Conservation (phyloP, 64 coral and sea anemone genomes). For the Catalaphyllia jardinei region DNA sequence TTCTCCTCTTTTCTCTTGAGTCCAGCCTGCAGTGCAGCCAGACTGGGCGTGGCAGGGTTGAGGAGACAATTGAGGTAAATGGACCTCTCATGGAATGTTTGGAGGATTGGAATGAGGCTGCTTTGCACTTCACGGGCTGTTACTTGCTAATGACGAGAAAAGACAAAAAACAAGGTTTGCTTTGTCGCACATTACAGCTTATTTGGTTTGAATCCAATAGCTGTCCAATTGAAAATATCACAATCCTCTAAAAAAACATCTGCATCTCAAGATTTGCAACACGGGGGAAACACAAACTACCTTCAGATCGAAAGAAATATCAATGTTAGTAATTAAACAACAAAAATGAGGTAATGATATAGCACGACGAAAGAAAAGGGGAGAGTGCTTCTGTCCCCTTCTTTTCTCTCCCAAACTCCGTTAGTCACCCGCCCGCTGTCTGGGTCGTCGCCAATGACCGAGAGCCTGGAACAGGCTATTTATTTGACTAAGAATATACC, state of each 20-base stretch:
- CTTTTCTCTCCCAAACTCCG: no score
- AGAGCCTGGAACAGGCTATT: background rate
- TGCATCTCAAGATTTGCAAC: no score
- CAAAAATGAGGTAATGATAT: no score
- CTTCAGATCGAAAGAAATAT: no score
- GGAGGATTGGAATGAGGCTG: slow-evolving; percentile 88
- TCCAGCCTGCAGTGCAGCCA: slow-evolving; percentile 57
- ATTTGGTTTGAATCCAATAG: background rate
- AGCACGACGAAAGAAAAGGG: no score
- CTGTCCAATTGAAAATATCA: no score
- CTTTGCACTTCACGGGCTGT: slow-evolving; percentile 86
- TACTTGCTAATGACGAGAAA: slow-evolving; percentile 71
- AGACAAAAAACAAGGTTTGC: background rate
- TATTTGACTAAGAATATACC: background rate
- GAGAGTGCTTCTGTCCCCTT: no score
- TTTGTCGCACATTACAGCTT: background rate
- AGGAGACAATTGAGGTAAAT: slow-evolving; percentile 82
- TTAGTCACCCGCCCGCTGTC: no score
- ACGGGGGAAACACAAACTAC: no score
- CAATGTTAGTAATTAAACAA: no score
- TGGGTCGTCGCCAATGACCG: no score
- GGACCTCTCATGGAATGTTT: slow-evolving; percentile 88
- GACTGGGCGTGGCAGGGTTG: slow-evolving; percentile 78
- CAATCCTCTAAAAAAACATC: no score
- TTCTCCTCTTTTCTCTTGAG: slow-evolving; percentile 34